Base-by-base conservation (phyloP, 2,797 vertebrate genomes). In the Pampus argenteus region DNA sequence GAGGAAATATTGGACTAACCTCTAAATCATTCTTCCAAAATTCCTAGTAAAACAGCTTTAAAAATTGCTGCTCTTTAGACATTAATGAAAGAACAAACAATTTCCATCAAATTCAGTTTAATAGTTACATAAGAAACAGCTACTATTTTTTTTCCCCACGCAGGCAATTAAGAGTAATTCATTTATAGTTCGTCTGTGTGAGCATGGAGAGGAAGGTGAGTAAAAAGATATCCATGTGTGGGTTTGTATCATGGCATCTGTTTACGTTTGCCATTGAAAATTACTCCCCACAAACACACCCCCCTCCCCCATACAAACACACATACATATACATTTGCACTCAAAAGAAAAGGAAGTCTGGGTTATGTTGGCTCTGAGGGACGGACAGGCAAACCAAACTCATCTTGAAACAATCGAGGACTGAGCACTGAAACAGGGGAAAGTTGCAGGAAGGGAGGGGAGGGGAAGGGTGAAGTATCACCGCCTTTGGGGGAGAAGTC, bases 331-430 rank as follows among this genome's bases (percentile, higher is more conserved):
- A 73, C 55, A 69, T 59, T 63, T 71, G 40, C 59, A 74, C 66
- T 62, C 67, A 76, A 86, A 86, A 81, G 68, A 78, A 89, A 75
- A 84, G 86, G 84, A 93, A 89, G 84, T 92, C 92, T 93, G 93
- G 93, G 82, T 91, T 91, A 85, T 90, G 90, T 94, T 90, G 90
- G 81, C 87, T 90, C 83, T 86, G 81, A 76, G 79, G 84, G 79
- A 89, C 57, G 83, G 89, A 89, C 86, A 85, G 85, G 80, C 71
- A 74, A 89, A 90, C 89, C 82, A 89, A 88, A 90, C 86, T 94
- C 92, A 93, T 93, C 90, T 93, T 93, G 93, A 93, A 94, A 91
- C 93, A 91, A 94, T 93, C 55, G 79, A 70, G 59, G 80, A 74
- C 69, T 66, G 70, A 69, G 71, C 49, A 25, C 73, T 83, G 78